Conservation (phyloP, 2,797 vertebrate genomes). For the Ciconia nigra region DNA sequence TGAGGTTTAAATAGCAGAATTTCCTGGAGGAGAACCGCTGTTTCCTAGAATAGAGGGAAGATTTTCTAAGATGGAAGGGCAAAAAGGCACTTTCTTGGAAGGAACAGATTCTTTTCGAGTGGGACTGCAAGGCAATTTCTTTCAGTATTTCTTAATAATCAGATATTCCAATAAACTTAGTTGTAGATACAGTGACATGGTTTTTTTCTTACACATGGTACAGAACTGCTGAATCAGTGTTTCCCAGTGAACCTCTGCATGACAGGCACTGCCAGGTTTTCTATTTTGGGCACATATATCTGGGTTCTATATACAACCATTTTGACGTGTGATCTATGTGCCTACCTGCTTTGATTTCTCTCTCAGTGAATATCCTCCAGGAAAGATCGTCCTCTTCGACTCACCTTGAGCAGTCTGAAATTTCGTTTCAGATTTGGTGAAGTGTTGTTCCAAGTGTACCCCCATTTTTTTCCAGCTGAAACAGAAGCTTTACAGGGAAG, state of each 20-base stretch:
- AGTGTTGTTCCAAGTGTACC: rapidly evolving
- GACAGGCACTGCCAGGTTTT: background rate
- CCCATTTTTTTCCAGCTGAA: background rate
- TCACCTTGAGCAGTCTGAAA: background rate
- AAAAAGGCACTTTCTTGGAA: background rate
- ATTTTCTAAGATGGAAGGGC: background rate
- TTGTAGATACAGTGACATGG: rapidly evolving
- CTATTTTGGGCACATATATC: background rate
- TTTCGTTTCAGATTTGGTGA: background rate
- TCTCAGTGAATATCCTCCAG: background rate
- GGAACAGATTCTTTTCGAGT: background rate
- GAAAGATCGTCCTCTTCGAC: background rate
- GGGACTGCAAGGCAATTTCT: background rate
- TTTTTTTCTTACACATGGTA: background rate
- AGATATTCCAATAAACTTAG: background rate
- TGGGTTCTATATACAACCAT: background rate
- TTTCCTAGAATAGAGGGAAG: background rate
- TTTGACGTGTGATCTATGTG: rapidly evolving
- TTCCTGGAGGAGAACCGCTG: background rate
- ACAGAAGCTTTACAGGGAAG: background rate
- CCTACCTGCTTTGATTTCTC: background rate
- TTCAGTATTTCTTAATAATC: background rate
- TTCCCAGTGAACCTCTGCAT: background rate
- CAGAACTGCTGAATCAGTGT: background rate
- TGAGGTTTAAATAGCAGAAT: background rate